Conservation (phyloP, 1,140 invertebrate genomes). For the Sycophila sp. region DNA sequence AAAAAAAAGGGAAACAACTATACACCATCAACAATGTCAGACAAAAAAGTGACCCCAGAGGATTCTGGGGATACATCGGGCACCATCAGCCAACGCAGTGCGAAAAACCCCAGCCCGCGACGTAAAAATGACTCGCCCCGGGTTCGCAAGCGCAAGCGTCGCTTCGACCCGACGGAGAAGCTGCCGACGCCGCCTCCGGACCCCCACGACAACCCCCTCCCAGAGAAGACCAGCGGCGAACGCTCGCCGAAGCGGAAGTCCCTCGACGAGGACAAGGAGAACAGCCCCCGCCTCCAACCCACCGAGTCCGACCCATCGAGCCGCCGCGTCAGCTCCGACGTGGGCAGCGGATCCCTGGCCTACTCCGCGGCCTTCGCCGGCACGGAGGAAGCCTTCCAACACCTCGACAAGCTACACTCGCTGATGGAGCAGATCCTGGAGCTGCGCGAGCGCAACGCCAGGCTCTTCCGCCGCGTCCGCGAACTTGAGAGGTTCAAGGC, state of each 20-base stretch:
- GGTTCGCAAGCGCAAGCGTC: neutral
- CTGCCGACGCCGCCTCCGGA: conserved; percentile 52
- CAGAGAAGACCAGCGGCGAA: neutral
- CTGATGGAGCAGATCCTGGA: conserved; percentile 79
- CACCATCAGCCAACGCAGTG: neutral
- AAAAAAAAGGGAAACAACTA: neutral
- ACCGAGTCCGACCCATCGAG: no score
- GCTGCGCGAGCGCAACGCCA: conserved; percentile 76
- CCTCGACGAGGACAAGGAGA: conserved; percentile 42
- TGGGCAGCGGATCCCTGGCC: conserved; percentile 45
- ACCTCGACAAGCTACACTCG: conserved; percentile 79
- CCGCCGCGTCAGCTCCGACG: no score
- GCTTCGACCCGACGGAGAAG: conserved; percentile 16
- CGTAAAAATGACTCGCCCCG: conserved; percentile 9
- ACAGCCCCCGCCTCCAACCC: neutral
- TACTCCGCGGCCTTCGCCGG: conserved; percentile 64
- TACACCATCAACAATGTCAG: neutral
- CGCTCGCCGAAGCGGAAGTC: neutral
- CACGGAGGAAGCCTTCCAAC: conserved; percentile 74
- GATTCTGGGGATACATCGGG: neutral
- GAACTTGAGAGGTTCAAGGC: conserved; percentile 79
- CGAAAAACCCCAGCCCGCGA: no score
- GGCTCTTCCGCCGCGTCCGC: conserved; percentile 74
- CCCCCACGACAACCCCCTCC: conserved; percentile 41
- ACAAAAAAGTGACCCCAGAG: no score